phyloP scores from a whole-genome alignment of 2,888 invertebrate species.

The Mechanitis messenoides region DNA sequence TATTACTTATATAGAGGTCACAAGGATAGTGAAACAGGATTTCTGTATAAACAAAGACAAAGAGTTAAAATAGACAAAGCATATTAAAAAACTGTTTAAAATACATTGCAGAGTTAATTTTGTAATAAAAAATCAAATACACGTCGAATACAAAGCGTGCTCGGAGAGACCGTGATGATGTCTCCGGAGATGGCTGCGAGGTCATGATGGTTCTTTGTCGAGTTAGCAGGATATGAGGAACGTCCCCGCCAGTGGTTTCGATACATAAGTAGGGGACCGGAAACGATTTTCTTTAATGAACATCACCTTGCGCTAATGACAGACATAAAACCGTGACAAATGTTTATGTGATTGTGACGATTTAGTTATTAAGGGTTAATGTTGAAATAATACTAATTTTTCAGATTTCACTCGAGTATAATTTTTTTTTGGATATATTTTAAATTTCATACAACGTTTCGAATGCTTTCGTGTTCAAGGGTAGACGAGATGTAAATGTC shows the following conservation, averaged over 20 bases:
- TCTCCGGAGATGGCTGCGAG: conserved; percentile 43
- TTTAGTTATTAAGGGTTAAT: not conserved
- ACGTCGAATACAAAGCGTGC: conserved; percentile 27
- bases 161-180: conserved; percentile 49
- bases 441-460: too few species aligned
- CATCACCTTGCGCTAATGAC: conserved; percentile 32
- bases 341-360: conserved; percentile 4
- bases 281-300: conserved; percentile 57
- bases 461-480: too few species aligned
- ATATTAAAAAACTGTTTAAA: conserved; percentile 8
- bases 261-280: conserved; percentile 48
- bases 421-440: too few species aligned
- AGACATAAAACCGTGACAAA: conserved; percentile 17
- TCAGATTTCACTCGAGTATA: too few species aligned
- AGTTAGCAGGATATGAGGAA: conserved; percentile 58
- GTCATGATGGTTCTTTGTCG: conserved; percentile 47
- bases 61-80: not conserved
- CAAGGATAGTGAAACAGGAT: conserved; percentile 4
- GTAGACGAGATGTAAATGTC: too few species aligned
- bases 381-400: too few species aligned
- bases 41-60: not conserved
- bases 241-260: conserved; percentile 51
- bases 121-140: conserved; percentile 4
- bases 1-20: conserved; percentile 1
- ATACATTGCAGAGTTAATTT: conserved; percentile 12